phyloP scores from a whole-genome alignment of 1,140 invertebrate genomes.

The Bombus breviceps region DNA sequence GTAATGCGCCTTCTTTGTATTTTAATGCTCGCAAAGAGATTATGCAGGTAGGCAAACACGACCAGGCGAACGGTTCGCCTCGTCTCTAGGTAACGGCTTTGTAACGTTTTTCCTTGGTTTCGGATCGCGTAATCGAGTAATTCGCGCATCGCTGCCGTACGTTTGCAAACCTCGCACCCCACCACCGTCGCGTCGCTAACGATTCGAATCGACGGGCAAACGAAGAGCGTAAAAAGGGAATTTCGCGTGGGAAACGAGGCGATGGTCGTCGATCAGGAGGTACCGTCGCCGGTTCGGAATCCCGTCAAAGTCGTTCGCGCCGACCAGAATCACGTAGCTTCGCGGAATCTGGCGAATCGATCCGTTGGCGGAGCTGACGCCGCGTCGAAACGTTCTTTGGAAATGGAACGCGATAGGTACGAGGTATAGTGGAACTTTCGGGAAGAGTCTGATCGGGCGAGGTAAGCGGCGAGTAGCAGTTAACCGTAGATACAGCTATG shows the following conservation, averaged over 20 bases:
- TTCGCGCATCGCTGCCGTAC: too few species aligned
- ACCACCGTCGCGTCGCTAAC: too few species aligned
- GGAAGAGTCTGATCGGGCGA: not conserved
- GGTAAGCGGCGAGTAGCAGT: not conserved
- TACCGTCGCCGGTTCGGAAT: too few species aligned
- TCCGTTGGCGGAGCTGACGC: too few species aligned
- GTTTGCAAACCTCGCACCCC: too few species aligned
- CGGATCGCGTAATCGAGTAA: not conserved
- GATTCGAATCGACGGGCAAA: too few species aligned
- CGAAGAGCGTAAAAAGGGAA: too few species aligned
- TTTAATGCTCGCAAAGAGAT: constrained; percentile 78
- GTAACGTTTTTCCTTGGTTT: not conserved
- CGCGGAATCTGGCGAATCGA: too few species aligned
- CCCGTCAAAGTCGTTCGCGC: too few species aligned
- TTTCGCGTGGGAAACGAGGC: too few species aligned
- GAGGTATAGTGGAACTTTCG: not conserved
- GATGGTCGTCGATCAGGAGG: too few species aligned
- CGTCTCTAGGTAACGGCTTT: constrained; percentile 7
- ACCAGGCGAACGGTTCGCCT: constrained; percentile 6
- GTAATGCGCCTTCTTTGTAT: constrained; percentile 79
- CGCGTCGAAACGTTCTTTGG: not conserved
- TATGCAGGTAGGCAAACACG: constrained; percentile 77
- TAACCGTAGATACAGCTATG: not conserved
- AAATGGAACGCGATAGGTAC: not conserved
- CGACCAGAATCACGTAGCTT: too few species aligned